A percentile compares a stretch with the other conserved stretches of the same genome.
These are phyloP conservation scores for Zalophus californianus DNA, from an alignment of 2,797 vertebrate species.

Conservation along the genomic window DNA sequence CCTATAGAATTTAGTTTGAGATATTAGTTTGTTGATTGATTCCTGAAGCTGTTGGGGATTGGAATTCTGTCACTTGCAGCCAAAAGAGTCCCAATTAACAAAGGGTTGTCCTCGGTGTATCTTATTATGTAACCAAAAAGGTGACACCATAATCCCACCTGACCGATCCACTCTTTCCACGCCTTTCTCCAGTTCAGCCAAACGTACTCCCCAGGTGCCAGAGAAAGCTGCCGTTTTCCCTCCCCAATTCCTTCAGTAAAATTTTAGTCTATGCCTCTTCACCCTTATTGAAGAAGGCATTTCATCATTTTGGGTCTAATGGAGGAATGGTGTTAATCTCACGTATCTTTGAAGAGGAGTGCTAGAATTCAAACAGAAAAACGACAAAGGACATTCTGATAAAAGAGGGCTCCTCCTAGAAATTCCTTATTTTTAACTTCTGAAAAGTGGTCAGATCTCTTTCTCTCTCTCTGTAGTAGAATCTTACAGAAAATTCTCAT, in stretches of 20 bases:
- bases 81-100: not conserved
- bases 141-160: not conserved
- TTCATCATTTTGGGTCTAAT: not conserved
- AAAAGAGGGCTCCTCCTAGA: not conserved
- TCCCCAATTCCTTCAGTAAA: not conserved
- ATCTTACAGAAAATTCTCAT: not conserved
- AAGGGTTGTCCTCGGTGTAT: not conserved
- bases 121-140: not conserved
- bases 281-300: not conserved
- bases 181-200: not conserved
- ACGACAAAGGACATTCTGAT: not conserved
- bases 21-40: not conserved
- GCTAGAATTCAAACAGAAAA: not conserved
- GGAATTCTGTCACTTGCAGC: not conserved
- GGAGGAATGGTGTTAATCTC: not conserved
- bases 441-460: not conserved
- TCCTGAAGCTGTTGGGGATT: not conserved
- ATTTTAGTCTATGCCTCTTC: not conserved
- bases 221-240: not conserved
- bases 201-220: not conserved
- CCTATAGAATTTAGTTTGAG: not conserved
- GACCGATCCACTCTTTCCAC: not conserved
- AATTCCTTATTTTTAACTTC: not conserved
- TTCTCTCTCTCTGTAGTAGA: not conserved
- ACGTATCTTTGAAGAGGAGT: not conserved